Conservation (phyloP, 1,140 invertebrate species). For the Oncopodura yosiiana region DNA sequence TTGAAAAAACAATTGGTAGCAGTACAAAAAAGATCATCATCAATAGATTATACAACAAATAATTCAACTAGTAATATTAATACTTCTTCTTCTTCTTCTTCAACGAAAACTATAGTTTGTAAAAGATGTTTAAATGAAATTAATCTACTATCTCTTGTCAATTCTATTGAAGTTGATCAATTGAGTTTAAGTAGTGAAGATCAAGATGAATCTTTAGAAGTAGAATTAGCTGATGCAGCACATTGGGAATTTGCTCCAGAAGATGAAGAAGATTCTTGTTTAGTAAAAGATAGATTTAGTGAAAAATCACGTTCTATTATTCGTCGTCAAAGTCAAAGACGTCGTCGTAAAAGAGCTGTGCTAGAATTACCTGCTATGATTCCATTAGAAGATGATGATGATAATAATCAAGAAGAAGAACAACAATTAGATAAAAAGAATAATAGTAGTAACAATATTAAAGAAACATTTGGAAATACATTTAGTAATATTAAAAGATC, state of each 20-base stretch:
- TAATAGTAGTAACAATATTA: background rate
- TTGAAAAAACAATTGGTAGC: slow-evolving; percentile 26
- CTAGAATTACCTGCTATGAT: slow-evolving; percentile 26
- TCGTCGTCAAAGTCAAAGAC: slow-evolving; percentile 1
- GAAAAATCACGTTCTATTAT: no score
- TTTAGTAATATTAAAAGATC: slow-evolving; percentile 4
- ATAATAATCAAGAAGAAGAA: slow-evolving; percentile 13
- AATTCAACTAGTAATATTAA: background rate
- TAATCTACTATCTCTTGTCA: slow-evolving; percentile 29
- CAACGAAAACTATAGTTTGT: slow-evolving; percentile 11
- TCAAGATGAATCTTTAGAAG: slow-evolving; percentile 29
- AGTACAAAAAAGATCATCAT: background rate
- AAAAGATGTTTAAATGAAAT: slow-evolving; percentile 32
- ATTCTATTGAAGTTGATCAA: slow-evolving; percentile 30
- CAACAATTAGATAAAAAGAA: background rate
- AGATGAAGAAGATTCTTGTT: slow-evolving; percentile 25
- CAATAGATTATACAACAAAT: background rate
- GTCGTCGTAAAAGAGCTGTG: slow-evolving; percentile 1
- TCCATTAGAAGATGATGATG: slow-evolving; percentile 25
- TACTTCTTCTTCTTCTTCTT: background rate
- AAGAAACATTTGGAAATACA: background rate
- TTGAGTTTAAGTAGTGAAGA: slow-evolving; percentile 4
- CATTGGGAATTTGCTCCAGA: background rate
- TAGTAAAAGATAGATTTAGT: slow-evolving; percentile 22
- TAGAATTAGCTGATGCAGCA: slow-evolving; percentile 30